Percentiles rank a stretch among this genome's conserved stretches.
These are phyloP conservation scores for Miniopterus natalensis DNA, from an alignment of 2,113 vertebrate genomes.

Conservation along the genomic window DNA sequence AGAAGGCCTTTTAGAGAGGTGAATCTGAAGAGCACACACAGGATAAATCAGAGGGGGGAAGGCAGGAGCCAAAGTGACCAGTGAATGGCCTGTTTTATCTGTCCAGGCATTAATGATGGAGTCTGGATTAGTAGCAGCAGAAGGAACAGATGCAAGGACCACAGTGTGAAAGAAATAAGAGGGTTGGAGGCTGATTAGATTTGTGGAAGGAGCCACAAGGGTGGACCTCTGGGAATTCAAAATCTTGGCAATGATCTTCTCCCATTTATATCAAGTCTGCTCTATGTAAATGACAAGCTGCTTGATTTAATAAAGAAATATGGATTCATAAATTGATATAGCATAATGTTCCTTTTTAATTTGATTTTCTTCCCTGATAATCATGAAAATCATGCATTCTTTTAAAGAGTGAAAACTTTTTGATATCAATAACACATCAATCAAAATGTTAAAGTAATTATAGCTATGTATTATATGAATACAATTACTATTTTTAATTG, in stretches of 20 bases:
- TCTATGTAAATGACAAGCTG: neutral
- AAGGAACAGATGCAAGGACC: neutral
- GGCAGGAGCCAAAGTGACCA: neutral
- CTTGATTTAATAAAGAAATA: constrained; percentile 44
- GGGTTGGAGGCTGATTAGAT: neutral
- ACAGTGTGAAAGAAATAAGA: neutral
- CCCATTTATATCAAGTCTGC: neutral
- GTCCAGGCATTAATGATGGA: neutral
- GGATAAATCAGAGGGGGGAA: neutral
- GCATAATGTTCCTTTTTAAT: constrained; percentile 33
- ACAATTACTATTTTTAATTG: constrained; percentile 22
- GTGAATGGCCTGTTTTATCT: neutral
- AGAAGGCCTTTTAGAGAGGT: neutral
- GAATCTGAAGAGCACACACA: neutral
- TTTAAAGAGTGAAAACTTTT: constrained; percentile 48
- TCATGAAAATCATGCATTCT: constrained; percentile 1
- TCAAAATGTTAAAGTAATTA: constrained; percentile 21
- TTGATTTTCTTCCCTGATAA: constrained; percentile 31
- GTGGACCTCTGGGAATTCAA: neutral
- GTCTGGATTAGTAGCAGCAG: neutral
- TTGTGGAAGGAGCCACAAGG: neutral
- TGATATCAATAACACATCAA: neutral
- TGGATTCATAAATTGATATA: neutral
- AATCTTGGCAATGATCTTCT: constrained; percentile 9
- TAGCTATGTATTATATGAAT: neutral